Evolutionary conservation across 2,888 invertebrate species (phyloP).

Genomic region (Flexamia atlantica): DNA sequence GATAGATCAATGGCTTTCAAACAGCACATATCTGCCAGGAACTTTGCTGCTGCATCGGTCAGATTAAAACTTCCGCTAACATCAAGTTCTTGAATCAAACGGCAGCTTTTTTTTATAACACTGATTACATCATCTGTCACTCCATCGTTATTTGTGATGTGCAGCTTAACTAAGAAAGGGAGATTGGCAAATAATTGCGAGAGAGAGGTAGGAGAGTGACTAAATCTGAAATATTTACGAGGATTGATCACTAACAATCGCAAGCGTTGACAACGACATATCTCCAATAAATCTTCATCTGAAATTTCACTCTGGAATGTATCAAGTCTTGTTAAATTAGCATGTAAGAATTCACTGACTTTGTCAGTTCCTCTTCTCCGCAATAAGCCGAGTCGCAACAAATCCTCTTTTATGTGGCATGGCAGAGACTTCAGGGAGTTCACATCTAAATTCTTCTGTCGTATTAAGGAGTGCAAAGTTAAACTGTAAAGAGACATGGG

Average conservation of each 20-base stretch:
- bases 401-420: conserved; percentile 40
- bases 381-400: background rate
- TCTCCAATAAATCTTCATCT: conserved; percentile 13
- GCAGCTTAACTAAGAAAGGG: conserved; percentile 1
- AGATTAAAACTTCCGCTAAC: conserved; percentile 14
- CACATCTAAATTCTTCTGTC: background rate
- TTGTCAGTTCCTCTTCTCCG: background rate
- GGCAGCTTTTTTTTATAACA: background rate
- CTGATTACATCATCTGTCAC: conserved; percentile 8
- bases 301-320: background rate
- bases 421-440: background rate
- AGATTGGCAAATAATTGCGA: conserved; percentile 1
- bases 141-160: conserved; percentile 33
- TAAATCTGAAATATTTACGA: conserved; percentile 7
- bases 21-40: background rate
- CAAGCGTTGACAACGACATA: conserved; percentile 14
- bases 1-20: background rate
- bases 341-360: conserved; percentile 21
- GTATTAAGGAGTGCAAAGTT: conserved; percentile 1
- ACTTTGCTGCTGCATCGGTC: background rate
- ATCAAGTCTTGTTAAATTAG: conserved; percentile 19
- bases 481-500: background rate
- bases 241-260: conserved; percentile 30
- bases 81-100: conserved; percentile 18
- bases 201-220: background rate